Conservation (phyloP, 2,797 vertebrate genomes). For the Phoeniculus purpureus region DNA sequence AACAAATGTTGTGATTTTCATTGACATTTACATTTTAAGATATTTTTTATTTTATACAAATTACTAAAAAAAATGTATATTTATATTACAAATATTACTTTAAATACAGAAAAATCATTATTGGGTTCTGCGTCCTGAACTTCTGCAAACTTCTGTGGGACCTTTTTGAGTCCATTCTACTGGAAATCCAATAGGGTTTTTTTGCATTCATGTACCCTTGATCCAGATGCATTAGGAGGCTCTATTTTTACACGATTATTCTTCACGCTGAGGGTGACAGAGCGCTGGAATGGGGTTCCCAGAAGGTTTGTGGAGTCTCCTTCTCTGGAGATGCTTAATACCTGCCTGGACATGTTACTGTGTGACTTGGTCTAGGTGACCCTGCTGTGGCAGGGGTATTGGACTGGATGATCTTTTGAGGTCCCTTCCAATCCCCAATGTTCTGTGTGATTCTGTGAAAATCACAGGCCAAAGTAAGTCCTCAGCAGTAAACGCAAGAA, state of each 20-base stretch:
- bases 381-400: too few species aligned
- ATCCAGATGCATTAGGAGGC: accelerated
- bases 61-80: not conserved
- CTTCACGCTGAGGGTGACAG: too few species aligned
- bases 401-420: too few species aligned
- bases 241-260: accelerated
- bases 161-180: not conserved
- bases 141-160: not conserved
- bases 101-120: not conserved
- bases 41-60: not conserved
- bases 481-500: not conserved
- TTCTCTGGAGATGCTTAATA: too few species aligned
- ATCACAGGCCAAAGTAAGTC: not conserved
- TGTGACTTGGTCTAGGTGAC: too few species aligned
- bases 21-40: not conserved
- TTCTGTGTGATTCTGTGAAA: not conserved
- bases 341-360: too few species aligned
- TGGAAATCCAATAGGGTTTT: not conserved
- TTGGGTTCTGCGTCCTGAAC: not conserved
- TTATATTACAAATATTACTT: not conserved
- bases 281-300: too few species aligned
- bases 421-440: too few species aligned
- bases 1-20: accelerated
- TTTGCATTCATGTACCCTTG: not conserved
- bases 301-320: too few species aligned